Percentiles rank a stretch among this genome's conserved stretches.
These are phyloP conservation scores for Trissolcus brochymenae DNA, from an alignment of 2,888 invertebrate species.

Conservation along the genomic window DNA sequence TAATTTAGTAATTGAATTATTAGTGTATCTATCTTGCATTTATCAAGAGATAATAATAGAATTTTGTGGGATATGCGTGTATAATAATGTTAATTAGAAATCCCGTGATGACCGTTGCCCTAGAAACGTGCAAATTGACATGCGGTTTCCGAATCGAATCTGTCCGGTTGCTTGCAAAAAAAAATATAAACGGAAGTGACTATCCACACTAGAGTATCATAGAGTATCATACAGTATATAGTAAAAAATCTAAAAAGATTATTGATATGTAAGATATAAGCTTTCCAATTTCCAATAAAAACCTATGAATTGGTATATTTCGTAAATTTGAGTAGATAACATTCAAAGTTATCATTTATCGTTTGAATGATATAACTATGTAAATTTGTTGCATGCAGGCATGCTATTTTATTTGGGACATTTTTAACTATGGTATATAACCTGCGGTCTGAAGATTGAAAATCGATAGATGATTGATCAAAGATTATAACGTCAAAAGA, in stretches of 20 bases:
- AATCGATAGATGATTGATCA: no score
- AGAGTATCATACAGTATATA: not conserved
- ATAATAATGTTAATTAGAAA: conserved; percentile 28
- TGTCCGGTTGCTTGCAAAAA: conserved; percentile 6
- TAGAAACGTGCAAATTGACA: conserved; percentile 19
- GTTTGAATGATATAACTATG: no score
- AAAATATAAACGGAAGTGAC: conserved; percentile 6
- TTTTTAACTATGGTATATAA: no score
- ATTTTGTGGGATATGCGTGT: not conserved
- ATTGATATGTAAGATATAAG: not conserved
- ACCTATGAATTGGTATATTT: no score
- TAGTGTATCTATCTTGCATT: not conserved
- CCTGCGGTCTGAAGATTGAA: no score
- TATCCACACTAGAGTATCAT: conserved; percentile 2
- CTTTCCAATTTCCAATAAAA: no score
- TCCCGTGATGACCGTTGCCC: conserved; percentile 6
- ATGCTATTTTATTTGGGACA: no score
- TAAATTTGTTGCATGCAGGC: no score
- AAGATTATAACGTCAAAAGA: no score
- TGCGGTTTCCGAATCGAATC: conserved; percentile 24
- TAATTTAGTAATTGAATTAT: not conserved
- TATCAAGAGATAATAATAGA: not conserved
- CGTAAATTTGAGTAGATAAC: no score
- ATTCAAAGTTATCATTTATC: no score
- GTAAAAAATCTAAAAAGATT: not conserved